These are phyloP conservation scores for Coranthus polyacanthus DNA, from an alignment of 2,797 vertebrate genomes.

Conservation along the genomic window DNA sequence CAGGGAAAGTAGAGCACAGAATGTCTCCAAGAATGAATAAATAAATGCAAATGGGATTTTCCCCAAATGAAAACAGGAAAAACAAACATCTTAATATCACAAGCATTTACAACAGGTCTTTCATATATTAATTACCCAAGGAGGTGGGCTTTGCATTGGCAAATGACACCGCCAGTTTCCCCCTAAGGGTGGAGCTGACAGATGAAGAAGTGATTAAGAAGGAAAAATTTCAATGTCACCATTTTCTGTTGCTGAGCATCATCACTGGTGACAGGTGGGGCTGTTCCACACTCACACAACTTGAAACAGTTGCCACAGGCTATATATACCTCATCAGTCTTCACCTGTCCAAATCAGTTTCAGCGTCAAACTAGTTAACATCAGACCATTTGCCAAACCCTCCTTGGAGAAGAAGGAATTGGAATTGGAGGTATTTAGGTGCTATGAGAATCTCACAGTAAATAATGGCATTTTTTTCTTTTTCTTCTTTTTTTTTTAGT, in stretches of 20 bases:
- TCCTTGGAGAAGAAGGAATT: conserved; percentile 32
- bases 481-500: too few species aligned
- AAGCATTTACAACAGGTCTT: conserved; percentile 68
- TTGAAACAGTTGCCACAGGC: conserved; percentile 85
- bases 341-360: conserved; percentile 81
- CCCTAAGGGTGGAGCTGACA: conserved; percentile 77
- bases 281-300: conserved; percentile 77
- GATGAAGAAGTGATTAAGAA: conserved; percentile 81
- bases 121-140: conserved; percentile 81
- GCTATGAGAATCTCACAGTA: conserved; percentile 9
- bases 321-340: conserved; percentile 84
- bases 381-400: conserved; percentile 51
- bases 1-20: conserved; percentile 39
- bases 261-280: conserved; percentile 78
- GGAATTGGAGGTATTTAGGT: conserved; percentile 11
- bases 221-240: conserved; percentile 79
- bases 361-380: conserved; percentile 68
- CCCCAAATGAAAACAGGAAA: conserved; percentile 57
- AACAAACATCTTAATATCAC: conserved; percentile 67
- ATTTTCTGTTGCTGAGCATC: conserved; percentile 73
- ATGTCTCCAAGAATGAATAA: conserved; percentile 53
- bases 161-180: conserved; percentile 71
- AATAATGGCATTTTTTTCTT: not conserved
- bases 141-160: conserved; percentile 76
- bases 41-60: conserved; percentile 68